A percentile compares a stretch with the other conserved stretches of the same genome.
These are phyloP conservation scores for Euphonia xanthogaster DNA, from an alignment of 2,797 vertebrate genomes.

Conservation along the genomic window DNA sequence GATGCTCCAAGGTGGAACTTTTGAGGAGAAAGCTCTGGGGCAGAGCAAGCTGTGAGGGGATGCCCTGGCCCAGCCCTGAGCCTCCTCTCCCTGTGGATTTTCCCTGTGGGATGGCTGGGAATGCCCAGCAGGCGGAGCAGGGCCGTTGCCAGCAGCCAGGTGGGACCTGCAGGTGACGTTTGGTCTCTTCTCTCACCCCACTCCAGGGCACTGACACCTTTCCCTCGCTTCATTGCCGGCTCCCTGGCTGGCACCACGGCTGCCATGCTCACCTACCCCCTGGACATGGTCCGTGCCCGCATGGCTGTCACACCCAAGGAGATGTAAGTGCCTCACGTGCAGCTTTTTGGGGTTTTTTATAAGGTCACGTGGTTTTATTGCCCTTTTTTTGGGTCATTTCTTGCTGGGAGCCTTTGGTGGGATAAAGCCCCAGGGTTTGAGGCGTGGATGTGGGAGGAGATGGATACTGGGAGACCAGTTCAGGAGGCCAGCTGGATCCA, in stretches of 20 bases:
- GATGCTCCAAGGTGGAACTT: not conserved
- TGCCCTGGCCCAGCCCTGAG: not conserved
- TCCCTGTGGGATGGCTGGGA: not conserved
- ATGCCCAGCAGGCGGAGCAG: not conserved
- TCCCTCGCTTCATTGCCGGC: slow-evolving; percentile 90
- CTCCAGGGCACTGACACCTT: slow-evolving; percentile 85
- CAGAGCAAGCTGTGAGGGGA: not conserved
- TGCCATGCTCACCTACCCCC: slow-evolving; percentile 90
- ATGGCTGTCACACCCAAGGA: slow-evolving; percentile 99
- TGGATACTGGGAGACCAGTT: not conserved
- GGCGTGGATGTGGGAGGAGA: not conserved
- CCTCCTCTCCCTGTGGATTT: not conserved
- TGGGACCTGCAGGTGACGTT: not conserved
- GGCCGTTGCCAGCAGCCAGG: not conserved
- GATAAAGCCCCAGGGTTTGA: not conserved
- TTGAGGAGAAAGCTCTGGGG: no score
- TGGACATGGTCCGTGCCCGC: slow-evolving; percentile 95
- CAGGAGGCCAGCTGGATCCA: not conserved
- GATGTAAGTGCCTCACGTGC: slow-evolving; percentile 82
- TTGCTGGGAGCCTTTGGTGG: not conserved
- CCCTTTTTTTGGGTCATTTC: not conserved
- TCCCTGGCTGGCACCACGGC: slow-evolving; percentile 92
- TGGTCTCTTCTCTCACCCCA: not conserved
- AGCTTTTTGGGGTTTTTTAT: not conserved
- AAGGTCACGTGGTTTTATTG: not conserved